phyloP scores from a whole-genome alignment of 2,797 vertebrate species.

The Gephyroberyx darwinii region DNA sequence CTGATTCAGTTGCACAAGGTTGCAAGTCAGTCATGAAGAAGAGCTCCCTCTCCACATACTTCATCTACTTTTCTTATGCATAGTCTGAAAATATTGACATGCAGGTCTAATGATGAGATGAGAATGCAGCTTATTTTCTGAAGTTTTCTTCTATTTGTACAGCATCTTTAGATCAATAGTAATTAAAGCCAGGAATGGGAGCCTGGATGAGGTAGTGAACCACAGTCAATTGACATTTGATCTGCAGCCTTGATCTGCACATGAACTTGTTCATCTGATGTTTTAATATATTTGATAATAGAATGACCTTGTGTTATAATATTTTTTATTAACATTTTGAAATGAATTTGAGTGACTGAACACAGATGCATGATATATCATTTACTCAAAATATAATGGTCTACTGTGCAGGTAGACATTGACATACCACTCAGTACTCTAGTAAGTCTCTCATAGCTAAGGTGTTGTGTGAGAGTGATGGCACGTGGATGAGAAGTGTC shows the following conservation, averaged over 20 bases:
- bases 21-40: slow-evolving; percentile 31
- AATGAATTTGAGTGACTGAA: slow-evolving; percentile 10
- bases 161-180: slow-evolving; percentile 8
- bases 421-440: background rate
- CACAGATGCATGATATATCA: background rate
- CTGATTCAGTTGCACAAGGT: slow-evolving; percentile 37
- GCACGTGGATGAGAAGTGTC: background rate
- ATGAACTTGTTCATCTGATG: background rate
- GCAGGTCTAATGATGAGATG: slow-evolving; percentile 16
- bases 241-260: background rate
- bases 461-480: background rate
- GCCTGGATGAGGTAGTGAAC: background rate
- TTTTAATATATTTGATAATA: background rate
- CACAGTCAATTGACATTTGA: background rate
- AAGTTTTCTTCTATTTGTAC: slow-evolving; percentile 19
- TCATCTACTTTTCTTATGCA: slow-evolving; percentile 27
- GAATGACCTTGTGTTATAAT: background rate
- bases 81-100: slow-evolving; percentile 7
- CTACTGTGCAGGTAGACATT: background rate
- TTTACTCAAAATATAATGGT: slow-evolving; percentile 3
- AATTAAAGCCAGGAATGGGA: slow-evolving; percentile 1
- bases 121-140: slow-evolving; percentile 6
- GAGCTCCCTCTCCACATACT: slow-evolving; percentile 14
- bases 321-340: background rate
- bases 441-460: background rate